Evolutionary conservation across 1,140 invertebrate species (phyloP), one percentile per base, ranked within the genome.

Genomic region (Bombus haemorrhoidalis): DNA sequence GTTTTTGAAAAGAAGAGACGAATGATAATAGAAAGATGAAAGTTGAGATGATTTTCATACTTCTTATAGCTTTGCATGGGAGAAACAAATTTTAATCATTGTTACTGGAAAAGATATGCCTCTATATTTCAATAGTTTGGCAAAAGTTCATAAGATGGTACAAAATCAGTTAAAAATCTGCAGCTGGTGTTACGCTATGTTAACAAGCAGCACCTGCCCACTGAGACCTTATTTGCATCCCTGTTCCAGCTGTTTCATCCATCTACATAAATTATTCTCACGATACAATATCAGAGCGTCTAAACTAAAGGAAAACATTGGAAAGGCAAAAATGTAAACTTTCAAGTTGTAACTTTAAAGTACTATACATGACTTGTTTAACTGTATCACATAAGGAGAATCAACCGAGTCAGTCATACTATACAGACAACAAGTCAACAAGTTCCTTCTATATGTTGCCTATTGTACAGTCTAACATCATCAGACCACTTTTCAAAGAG

Each of bases 181-280:
- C 41, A 82, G 53, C 22, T 43, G 62, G 71, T 84, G 69, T 87
- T 76, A 80, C 12, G n/a, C 43, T 53, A 53, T 3, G 41, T 32
- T 53, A 34, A 57, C 28, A 69, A 22, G 18, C 13, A n/a, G 0
- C 81, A 82, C 81, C 81, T 82, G 80, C 12, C 25, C 34, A 15
- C 12, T 25, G 37, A 6, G 22, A 62, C 13, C 22, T 64, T 28
- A 64, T 82, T 74, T 74, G 32, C 71, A 82, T 82, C 32, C 0
- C 18, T 25, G 5, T 57, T 37, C 28, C 80, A 74, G 80, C 39
- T 74, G 69, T 47, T 64, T 43, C 8, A 10, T 3, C 34, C 28
- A 8, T 0, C 1, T 13, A 4, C 25, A 15, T 9, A 47, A 15
- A 32, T 28, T 18, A 32, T 9, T 32, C 28, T 9, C 18, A 3